phyloP scores from a whole-genome alignment of 2,797 vertebrate species.

The Thalassophryne amazonica region DNA sequence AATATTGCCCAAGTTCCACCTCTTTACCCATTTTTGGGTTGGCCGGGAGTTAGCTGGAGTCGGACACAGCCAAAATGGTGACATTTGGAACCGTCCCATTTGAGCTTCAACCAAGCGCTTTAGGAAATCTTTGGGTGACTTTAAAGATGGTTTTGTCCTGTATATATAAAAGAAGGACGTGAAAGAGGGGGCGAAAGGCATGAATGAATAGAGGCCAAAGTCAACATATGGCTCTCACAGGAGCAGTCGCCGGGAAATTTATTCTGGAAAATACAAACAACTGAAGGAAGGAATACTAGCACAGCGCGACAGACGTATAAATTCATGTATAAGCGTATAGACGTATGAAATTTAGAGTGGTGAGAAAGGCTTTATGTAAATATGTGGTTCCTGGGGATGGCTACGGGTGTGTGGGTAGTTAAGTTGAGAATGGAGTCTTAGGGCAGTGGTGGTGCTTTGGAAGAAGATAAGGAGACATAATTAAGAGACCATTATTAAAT shows the following conservation, averaged over 20 bases:
- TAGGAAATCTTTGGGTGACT: no score
- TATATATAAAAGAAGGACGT: neutral
- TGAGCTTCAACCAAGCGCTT: no score
- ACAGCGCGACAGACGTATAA: neutral
- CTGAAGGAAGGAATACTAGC: neutral
- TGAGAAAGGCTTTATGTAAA: slow-evolving; percentile 12
- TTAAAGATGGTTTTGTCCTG: no score
- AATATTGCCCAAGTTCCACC: no score
- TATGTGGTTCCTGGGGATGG: neutral
- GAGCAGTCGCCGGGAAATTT: slow-evolving; percentile 29
- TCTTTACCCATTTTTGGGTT: no score
- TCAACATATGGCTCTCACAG: slow-evolving; percentile 20
- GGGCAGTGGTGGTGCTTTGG: slow-evolving; percentile 29
- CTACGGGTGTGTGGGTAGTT: slow-evolving; percentile 9
- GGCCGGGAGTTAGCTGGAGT: no score
- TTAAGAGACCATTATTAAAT: slow-evolving; percentile 74
- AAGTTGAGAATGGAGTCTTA: slow-evolving; percentile 26
- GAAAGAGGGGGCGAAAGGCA: neutral
- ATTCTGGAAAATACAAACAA: slow-evolving; percentile 4
- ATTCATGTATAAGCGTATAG: neutral
- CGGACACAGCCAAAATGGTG: no score
- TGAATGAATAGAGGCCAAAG: slow-evolving; percentile 11
- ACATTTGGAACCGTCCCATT: no score
- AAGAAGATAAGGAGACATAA: slow-evolving; percentile 67
- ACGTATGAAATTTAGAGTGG: neutral